Evolutionary conservation across 1,140 invertebrate genomes (phyloP), one percentile per base, ranked within the genome.

Genomic region (Eriosoma lanigerum): DNA sequence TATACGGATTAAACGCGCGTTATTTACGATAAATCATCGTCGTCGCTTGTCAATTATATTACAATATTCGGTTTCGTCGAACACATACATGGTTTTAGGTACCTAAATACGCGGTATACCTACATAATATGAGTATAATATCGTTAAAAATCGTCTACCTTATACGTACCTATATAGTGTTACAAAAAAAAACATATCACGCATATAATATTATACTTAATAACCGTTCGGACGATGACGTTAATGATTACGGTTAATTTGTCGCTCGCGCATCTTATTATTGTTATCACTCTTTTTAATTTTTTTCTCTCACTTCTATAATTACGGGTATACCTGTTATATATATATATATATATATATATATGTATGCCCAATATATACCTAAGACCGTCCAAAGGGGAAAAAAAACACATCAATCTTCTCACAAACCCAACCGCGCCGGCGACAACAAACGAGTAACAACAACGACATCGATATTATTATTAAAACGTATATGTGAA

Each of bases 241-340:
- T 76, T 76, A 76, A 54, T 60, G 73, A 76, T 76, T 76, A 60
- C 13, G 73, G 73, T 48, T 76, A 56, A 58, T 76, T 76, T 76
- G 73, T 21, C 21, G 13, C 52, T 21, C 19, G 10, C 26, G 12
- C n/a, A 9, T 38, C 32, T 38, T 38, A 38, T 38, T 38, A 38
- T 38, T 38, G 8, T 38, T 38, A 38, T 38, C 32, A 38, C 32
- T 38, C 32, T 38, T 38, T 38, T 38, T 38, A 3, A n/a, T 38
- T 8, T 38, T 8, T 38, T 8, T 38, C 32, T 38, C 32, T 38
- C 32, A 38, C 32, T 38, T n/a, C n/a, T n/a, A n/a, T n/a, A n/a
- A n/a, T n/a, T n/a, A n/a, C n/a, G n/a, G n/a, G n/a, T n/a, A n/a
- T n/a, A n/a, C n/a, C n/a, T n/a, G n/a, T n/a, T n/a, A n/a, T n/a